A percentile compares a stretch with the other conserved stretches of the same genome.
Evolutionary conservation across 2,113 vertebrate genomes (phyloP).

Genomic region (Corythoichthys haematopterus): DNA sequence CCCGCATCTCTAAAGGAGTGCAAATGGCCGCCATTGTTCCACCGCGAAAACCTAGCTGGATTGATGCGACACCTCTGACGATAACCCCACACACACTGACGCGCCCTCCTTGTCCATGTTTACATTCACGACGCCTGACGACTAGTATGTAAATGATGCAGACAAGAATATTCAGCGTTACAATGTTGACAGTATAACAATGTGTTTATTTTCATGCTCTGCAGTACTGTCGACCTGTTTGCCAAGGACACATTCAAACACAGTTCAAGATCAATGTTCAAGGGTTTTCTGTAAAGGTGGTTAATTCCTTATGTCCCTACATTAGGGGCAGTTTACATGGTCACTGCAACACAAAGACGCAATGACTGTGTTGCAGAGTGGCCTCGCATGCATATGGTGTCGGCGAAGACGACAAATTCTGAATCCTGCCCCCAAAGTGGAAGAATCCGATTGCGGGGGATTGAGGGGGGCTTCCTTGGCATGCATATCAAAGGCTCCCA

Average conservation of each 20-base stretch:
- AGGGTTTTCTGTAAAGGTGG: background rate
- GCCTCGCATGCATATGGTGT: too few relatives aligned
- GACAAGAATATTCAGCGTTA: constrained; percentile 1
- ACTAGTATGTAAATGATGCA: background rate
- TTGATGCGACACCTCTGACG: constrained; percentile 31
- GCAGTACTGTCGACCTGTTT: background rate
- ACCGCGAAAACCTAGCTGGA: constrained; percentile 24
- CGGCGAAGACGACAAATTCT: too few relatives aligned
- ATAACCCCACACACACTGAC: constrained; percentile 15
- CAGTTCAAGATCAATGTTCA: background rate
- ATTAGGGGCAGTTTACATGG: background rate
- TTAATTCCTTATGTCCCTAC: background rate
- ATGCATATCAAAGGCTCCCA: too few relatives aligned
- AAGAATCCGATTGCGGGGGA: too few relatives aligned
- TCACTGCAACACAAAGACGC: too few relatives aligned
- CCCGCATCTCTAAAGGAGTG: constrained; percentile 52
- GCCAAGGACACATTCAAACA: background rate
- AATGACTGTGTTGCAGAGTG: too few relatives aligned
- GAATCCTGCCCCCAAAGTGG: too few relatives aligned
- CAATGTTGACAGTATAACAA: background rate
- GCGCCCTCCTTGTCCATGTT: constrained; percentile 13
- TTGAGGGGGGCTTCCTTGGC: too few relatives aligned
- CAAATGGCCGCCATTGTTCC: constrained; percentile 47
- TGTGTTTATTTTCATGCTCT: constrained; percentile 1
- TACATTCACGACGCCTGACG: constrained; percentile 8